Evolutionary conservation across 2,888 invertebrate genomes (phyloP).

Genomic region (Tetanocera ferruginea): DNA sequence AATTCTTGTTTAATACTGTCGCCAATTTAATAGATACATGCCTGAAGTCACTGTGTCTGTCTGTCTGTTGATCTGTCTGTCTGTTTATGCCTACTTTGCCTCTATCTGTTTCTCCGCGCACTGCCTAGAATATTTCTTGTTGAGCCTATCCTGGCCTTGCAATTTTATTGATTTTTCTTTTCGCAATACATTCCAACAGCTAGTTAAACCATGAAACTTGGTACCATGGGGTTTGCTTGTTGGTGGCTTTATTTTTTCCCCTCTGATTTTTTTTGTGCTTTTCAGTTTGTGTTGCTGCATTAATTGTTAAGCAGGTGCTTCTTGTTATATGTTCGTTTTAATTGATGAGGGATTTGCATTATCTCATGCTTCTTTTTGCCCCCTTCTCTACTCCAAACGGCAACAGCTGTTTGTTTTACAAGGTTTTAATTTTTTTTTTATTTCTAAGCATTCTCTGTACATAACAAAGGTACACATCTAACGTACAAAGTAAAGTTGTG

Average conservation of each 20-base stretch:
- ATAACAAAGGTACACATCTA: no score
- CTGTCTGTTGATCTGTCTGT: constrained; percentile 23
- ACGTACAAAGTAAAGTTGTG: no score
- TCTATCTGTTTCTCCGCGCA: constrained; percentile 38
- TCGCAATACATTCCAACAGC: constrained; percentile 15
- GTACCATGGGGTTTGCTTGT: background rate
- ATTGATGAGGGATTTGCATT: constrained; percentile 56
- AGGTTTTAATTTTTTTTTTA: background rate
- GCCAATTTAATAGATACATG: constrained; percentile 53
- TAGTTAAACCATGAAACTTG: constrained; percentile 9
- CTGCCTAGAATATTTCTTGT: background rate
- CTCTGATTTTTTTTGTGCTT: background rate
- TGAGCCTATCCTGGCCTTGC: background rate
- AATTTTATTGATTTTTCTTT: constrained; percentile 33
- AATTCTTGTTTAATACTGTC: constrained; percentile 59
- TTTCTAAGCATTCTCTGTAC: no score
- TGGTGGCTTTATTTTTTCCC: background rate
- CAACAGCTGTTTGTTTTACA: background rate
- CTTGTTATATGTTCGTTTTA: constrained; percentile 55
- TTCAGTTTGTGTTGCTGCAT: background rate
- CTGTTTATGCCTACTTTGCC: constrained; percentile 31
- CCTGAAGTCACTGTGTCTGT: background rate
- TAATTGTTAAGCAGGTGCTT: constrained; percentile 52
- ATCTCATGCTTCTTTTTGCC: constrained; percentile 27
- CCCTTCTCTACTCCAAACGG: background rate